A percentile compares a stretch with the other conserved stretches of the same genome.
These are phyloP conservation scores for Galeruca laticollis DNA, from an alignment of 2,888 invertebrate genomes.

Conservation along the genomic window DNA sequence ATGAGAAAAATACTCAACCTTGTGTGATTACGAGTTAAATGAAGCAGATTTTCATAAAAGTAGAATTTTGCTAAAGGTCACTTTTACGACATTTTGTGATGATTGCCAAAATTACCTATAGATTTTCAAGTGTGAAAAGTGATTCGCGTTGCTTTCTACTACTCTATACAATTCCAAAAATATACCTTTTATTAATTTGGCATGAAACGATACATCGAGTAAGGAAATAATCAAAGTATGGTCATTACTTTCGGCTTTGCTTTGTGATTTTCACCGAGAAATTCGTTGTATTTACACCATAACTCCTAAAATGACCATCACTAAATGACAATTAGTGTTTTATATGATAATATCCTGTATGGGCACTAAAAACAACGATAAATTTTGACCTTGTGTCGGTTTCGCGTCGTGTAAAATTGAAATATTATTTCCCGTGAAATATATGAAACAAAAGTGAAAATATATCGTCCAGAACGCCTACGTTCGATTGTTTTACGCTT, in stretches of 20 bases:
- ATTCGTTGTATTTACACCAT: neutral
- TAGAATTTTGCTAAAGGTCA: too few species aligned
- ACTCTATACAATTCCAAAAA: too few species aligned
- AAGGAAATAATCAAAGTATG: neutral
- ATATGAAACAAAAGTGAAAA: conserved; percentile 34
- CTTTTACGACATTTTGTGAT: too few species aligned
- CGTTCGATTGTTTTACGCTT: conserved; percentile 37
- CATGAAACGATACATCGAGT: neutral
- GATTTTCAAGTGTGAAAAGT: too few species aligned
- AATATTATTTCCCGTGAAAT: conserved; percentile 27
- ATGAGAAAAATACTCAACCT: too few species aligned
- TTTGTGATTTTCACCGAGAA: conserved; percentile 8
- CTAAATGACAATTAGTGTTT: conserved; percentile 10
- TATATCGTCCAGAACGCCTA: conserved; percentile 36
- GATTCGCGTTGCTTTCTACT: too few species aligned
- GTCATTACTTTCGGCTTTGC: neutral
- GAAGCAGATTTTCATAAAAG: too few species aligned
- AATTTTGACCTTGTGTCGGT: conserved; percentile 18
- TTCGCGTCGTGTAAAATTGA: conserved; percentile 20
- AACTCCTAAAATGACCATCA: conserved; percentile 15
- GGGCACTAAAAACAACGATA: conserved; percentile 17
- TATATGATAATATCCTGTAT: conserved; percentile 9
- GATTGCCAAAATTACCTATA: too few species aligned
- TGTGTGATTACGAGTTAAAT: too few species aligned
- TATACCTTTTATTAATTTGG: neutral